Percentiles rank a stretch among this genome's conserved stretches.
Evolutionary conservation across 2,797 vertebrate genomes (phyloP).

Genomic region (Scomberomorus guttatus): DNA sequence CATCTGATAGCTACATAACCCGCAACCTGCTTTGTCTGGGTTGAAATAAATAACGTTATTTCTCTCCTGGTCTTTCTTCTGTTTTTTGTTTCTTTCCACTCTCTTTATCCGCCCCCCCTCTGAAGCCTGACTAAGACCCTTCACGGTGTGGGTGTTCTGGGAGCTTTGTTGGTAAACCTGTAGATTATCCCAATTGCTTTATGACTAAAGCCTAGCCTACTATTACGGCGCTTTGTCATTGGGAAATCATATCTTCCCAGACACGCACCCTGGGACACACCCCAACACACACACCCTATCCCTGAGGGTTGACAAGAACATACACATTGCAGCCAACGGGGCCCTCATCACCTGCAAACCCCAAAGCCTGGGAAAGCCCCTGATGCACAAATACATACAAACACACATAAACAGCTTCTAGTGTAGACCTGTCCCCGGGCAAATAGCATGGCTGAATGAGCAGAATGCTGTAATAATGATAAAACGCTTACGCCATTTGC

Average conservation of each 20-base stretch:
- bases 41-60: slow-evolving; percentile 37
- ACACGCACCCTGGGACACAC: slow-evolving; percentile 70
- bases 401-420: slow-evolving; percentile 41
- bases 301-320: slow-evolving; percentile 43
- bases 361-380: slow-evolving; percentile 69
- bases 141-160: slow-evolving; percentile 77
- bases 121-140: slow-evolving; percentile 61
- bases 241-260: slow-evolving; percentile 75
- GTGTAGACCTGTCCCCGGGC: slow-evolving; percentile 26
- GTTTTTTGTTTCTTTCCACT: slow-evolving; percentile 25
- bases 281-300: slow-evolving; percentile 43
- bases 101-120: slow-evolving; percentile 17
- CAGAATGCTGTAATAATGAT: slow-evolving; percentile 54
- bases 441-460: slow-evolving; percentile 39
- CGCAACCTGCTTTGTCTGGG: slow-evolving; percentile 31
- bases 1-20: slow-evolving; percentile 28
- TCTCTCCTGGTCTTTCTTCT: slow-evolving; percentile 4
- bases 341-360: slow-evolving; percentile 63
- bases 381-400: slow-evolving; percentile 32
- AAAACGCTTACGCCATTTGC: slow-evolving; percentile 47
- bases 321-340: slow-evolving; percentile 34
- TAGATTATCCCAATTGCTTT: slow-evolving; percentile 77
- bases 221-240: slow-evolving; percentile 77
- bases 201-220: slow-evolving; percentile 76
- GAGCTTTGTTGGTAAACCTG: slow-evolving; percentile 77